phyloP scores from a whole-genome alignment of 2,888 invertebrate genomes.

The Acanthosepion pharaonis region DNA sequence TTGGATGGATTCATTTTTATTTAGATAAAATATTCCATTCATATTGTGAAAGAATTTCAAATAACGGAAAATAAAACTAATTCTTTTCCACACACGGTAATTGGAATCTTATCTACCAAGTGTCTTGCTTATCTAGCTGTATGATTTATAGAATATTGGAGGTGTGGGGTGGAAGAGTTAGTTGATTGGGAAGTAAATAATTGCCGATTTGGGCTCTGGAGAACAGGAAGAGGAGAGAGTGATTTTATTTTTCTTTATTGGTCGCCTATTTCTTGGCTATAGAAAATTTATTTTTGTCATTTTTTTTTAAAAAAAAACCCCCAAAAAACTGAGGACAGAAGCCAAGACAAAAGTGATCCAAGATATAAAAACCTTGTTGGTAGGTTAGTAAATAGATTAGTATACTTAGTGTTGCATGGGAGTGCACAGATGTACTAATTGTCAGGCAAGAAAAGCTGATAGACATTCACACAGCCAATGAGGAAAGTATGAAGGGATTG shows the following conservation, averaged over 20 bases:
- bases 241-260: neutral
- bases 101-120: neutral
- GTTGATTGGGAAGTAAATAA: too few relatives aligned
- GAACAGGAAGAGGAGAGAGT: neutral
- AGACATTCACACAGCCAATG: neutral
- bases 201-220: neutral
- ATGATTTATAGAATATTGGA: too few relatives aligned
- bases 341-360: too few relatives aligned
- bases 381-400: neutral
- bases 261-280: neutral
- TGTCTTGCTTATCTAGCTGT: neutral
- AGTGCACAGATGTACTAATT: neutral
- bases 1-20: constrained; percentile 2
- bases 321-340: too few relatives aligned
- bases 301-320: neutral
- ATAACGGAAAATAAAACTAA: neutral
- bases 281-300: neutral
- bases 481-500: neutral
- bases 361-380: too few relatives aligned
- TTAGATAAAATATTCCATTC: neutral
- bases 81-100: neutral
- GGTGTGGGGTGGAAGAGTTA: too few relatives aligned
- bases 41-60: neutral
- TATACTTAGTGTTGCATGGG: neutral
- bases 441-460: neutral